Conservation (phyloP, 2,113 vertebrate species). For the Daubentonia madagascariensis region DNA sequence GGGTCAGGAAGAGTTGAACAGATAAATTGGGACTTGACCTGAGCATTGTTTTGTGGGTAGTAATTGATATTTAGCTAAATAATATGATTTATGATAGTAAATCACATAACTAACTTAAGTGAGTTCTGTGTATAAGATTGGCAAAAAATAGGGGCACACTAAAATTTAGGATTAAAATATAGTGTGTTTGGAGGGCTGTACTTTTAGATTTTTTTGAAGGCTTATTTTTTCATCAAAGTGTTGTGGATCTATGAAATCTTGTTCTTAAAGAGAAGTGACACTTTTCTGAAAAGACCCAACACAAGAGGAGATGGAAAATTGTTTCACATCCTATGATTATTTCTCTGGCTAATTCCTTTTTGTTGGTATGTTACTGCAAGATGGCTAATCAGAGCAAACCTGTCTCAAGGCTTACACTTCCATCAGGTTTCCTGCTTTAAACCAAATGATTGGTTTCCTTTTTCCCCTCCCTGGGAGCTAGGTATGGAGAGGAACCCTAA, state of each 20-base stretch:
- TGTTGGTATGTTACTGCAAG: background rate
- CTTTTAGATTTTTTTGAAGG: background rate
- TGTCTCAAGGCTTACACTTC: background rate
- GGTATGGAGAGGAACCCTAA: background rate
- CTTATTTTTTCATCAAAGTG: background rate
- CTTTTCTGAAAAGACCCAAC: background rate
- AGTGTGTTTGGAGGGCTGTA: background rate
- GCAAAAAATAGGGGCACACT: background rate
- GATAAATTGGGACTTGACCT: background rate
- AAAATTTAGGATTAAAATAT: conserved; percentile 2
- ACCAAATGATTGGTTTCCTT: background rate
- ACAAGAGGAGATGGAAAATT: background rate
- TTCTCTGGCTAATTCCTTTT: background rate
- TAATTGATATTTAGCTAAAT: conserved; percentile 9
- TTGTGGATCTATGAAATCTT: background rate
- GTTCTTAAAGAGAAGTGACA: conserved; percentile 36
- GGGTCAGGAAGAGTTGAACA: background rate
- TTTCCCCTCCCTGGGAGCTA: background rate
- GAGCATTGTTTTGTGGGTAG: background rate
- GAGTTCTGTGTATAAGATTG: background rate
- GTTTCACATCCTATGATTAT: background rate
- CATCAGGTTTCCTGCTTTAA: background rate
- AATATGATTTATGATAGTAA: background rate
- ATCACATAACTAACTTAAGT: background rate
- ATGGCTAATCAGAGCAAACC: background rate